These are phyloP conservation scores for Chamaedrilus cognettii DNA, from an alignment of 2,888 invertebrate species.

Conservation along the genomic window DNA sequence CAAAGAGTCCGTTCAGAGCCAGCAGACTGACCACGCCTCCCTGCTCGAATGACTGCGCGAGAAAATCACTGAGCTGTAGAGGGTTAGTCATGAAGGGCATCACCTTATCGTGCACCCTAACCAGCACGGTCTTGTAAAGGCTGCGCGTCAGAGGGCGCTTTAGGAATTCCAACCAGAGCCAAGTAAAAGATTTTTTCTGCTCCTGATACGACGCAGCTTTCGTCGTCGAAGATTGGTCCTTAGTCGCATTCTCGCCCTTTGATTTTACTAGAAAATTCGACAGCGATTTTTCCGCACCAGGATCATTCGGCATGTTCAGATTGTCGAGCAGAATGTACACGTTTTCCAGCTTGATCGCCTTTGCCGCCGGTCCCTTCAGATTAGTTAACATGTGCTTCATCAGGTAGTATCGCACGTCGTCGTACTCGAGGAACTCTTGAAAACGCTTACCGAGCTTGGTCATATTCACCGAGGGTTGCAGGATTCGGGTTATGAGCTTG, in stretches of 20 bases:
- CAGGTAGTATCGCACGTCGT: constrained; percentile 75
- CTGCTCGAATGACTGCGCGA: constrained; percentile 84
- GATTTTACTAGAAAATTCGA: background rate
- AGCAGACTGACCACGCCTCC: constrained; percentile 86
- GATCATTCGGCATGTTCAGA: constrained; percentile 39
- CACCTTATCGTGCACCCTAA: constrained; percentile 80
- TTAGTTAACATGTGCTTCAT: constrained; percentile 68
- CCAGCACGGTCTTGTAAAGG: constrained; percentile 75
- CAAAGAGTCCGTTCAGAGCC: constrained; percentile 88
- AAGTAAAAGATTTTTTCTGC: constrained; percentile 63
- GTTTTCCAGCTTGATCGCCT: constrained; percentile 28
- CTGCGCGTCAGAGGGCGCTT: constrained; percentile 63
- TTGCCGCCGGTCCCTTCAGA: constrained; percentile 32
- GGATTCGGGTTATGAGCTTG: background rate
- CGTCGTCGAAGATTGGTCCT: background rate
- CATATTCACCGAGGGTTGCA: background rate
- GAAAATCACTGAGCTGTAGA: constrained; percentile 83
- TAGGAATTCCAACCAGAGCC: constrained; percentile 51
- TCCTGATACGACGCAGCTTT: constrained; percentile 51
- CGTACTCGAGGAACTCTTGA: constrained; percentile 60
- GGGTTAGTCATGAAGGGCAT: constrained; percentile 81
- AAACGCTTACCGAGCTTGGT: background rate
- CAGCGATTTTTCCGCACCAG: constrained; percentile 6
- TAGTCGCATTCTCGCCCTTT: background rate
- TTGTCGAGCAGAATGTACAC: constrained; percentile 43